Evolutionary conservation across 1,140 invertebrate species (phyloP), one percentile per base, ranked within the genome.

Genomic region (Anastatus disparis): DNA sequence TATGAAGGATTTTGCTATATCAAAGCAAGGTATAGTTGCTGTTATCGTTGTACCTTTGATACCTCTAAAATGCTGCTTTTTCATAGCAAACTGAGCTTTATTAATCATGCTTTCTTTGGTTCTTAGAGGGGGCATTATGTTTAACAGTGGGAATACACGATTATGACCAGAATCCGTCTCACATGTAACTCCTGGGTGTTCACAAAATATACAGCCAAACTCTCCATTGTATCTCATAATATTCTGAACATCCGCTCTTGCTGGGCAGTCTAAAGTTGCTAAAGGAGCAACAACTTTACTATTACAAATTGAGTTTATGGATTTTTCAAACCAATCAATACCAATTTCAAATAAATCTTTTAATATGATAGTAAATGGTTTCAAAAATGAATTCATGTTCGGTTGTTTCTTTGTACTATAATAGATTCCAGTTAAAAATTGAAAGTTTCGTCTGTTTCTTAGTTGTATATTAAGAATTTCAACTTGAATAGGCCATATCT

Each of bases 371-470:
- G 53, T 35, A 12, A 56, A 56, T 20, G 53, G 53, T 56, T 56
- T 56, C 2, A 56, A 17, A 22, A 56, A 56, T 17, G 27, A 56
- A 38, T 56, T 56, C n/a, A 56, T 20, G 6, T 9, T 20, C 12
- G 71, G 50, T 56, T 72, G 67, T 17, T 50, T 68, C 17, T 17
- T 17, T 22, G 8, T 68, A 46, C 55, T 59, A 24, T 72, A 72
- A 44, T 65, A 67, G 15, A 72, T n/a, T 20, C 63, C 55, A 29
- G 27, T 15, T 15, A 61, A 29, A 53, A 68, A 61, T 46, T 61
- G 50, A 63, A 56, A 63, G 48, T 26, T 13, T 29, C 56, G 9
- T 55, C 48, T 63, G 10, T 62, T 42, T 15, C 35, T 1, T 12
- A 10, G 46, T 24, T 59, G 66, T 48, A 61, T 58, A 35, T 69